These are phyloP conservation scores for Phallusia fumigata DNA, from an alignment of 23 tunicate species.

Conservation along the genomic window DNA sequence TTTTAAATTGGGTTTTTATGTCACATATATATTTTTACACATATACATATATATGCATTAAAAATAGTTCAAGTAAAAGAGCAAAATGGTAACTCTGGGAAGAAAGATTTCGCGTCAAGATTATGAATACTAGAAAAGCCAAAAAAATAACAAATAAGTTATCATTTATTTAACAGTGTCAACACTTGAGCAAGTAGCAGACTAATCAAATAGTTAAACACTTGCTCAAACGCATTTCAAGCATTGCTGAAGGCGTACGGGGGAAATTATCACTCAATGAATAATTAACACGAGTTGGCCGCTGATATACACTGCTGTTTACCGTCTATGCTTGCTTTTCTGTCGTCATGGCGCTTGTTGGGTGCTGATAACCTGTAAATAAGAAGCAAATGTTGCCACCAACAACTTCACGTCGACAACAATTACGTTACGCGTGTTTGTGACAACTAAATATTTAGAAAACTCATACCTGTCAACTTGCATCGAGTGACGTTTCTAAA, in stretches of 20 bases:
- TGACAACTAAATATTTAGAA: neutral
- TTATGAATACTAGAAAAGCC: neutral
- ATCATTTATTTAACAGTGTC: neutral
- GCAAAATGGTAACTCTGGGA: too few relatives aligned
- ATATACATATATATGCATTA: too few relatives aligned
- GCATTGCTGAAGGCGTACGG: neutral
- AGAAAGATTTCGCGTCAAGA: neutral
- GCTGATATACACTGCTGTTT: neutral
- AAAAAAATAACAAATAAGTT: neutral
- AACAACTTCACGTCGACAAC: too few relatives aligned
- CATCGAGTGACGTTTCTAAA: conserved; percentile 1
- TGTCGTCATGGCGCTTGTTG: neutral
- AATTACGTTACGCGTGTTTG: too few relatives aligned
- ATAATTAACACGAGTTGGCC: neutral
- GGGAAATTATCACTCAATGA: neutral
- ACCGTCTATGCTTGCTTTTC: neutral
- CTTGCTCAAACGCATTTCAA: neutral
- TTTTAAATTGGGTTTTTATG: too few relatives aligned
- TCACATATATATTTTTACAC: too few relatives aligned
- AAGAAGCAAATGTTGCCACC: neutral
- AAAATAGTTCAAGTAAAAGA: too few relatives aligned
- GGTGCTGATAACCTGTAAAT: neutral
- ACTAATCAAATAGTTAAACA: neutral
- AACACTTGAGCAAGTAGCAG: neutral
- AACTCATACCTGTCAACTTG: neutral